A percentile compares a stretch with the other conserved stretches of the same genome.
Evolutionary conservation across 2,888 invertebrate genomes (phyloP).

Genomic region (Chouioia cunea): DNA sequence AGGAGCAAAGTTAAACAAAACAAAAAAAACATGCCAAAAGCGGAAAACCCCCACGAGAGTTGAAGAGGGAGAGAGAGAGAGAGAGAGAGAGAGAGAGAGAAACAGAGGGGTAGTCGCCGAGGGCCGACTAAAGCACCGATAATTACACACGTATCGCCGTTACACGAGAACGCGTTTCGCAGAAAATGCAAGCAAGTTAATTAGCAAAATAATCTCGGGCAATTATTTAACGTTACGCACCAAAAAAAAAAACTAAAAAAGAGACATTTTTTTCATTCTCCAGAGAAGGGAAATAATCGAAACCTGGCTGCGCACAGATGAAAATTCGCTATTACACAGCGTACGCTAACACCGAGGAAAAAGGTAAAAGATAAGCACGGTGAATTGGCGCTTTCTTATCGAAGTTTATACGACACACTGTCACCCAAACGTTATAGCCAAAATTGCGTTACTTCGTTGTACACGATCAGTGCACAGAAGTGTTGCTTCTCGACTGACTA

Average conservation of each 20-base stretch:
- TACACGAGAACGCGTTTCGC: background rate
- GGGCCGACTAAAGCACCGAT: constrained; percentile 32
- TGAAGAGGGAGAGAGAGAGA: too few species aligned
- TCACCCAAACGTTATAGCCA: too few species aligned
- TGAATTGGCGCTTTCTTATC: constrained; percentile 38
- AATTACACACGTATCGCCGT: constrained; percentile 34
- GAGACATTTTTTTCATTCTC: too few species aligned
- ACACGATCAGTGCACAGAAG: constrained; percentile 3
- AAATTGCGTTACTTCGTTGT: constrained; percentile 38
- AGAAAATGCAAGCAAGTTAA: constrained; percentile 25
- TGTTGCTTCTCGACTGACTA: background rate
- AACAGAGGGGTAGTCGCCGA: background rate
- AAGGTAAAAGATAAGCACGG: constrained; percentile 13
- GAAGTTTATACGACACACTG: background rate
- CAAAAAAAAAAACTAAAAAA: constrained; percentile 14
- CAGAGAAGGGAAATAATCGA: constrained; percentile 26
- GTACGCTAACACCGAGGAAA: background rate
- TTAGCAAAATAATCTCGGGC: constrained; percentile 38
- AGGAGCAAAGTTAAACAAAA: background rate
- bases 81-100: too few species aligned
- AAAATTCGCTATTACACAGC: background rate
- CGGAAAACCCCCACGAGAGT: background rate
- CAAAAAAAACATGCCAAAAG: background rate
- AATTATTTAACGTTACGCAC: constrained; percentile 26
- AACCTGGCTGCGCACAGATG: background rate